phyloP scores from a whole-genome alignment of 2,888 invertebrate genomes.

The Alsophila aescularia region DNA sequence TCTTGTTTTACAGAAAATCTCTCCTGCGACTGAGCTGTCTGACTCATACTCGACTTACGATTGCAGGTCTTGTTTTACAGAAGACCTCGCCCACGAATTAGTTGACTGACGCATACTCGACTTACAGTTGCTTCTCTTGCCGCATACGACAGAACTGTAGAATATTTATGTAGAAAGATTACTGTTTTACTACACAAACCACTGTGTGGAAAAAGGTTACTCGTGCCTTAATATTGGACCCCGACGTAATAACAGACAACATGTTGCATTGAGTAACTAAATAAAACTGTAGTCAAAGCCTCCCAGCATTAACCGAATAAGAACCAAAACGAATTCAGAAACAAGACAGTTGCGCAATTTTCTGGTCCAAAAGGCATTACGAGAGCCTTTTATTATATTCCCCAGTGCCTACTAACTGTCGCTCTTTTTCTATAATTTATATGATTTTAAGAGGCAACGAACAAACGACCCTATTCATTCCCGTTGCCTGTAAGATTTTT shows the following conservation, averaged over 20 bases:
- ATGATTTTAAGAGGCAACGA: slow-evolving; percentile 52
- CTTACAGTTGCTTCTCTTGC: too few species aligned
- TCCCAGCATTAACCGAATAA: slow-evolving; percentile 36
- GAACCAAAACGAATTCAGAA: slow-evolving; percentile 46
- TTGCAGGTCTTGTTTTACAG: too few species aligned
- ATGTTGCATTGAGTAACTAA: slow-evolving; percentile 19
- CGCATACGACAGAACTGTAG: too few species aligned
- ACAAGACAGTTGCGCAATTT: slow-evolving; percentile 56
- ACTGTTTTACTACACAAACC: too few species aligned
- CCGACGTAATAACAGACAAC: slow-evolving; percentile 22
- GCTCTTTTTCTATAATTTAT: slow-evolving; percentile 55
- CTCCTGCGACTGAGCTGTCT: too few species aligned
- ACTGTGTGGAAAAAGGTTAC: not conserved
- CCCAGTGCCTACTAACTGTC: slow-evolving; percentile 39
- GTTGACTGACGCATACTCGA: too few species aligned
- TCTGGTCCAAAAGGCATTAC: slow-evolving; percentile 47
- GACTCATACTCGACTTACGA: too few species aligned
- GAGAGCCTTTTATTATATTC: slow-evolving; percentile 52
- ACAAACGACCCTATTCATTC: slow-evolving; percentile 58
- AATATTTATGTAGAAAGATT: too few species aligned
- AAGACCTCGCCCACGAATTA: too few species aligned
- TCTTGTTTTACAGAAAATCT: too few species aligned
- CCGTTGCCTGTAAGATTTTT: slow-evolving; percentile 36
- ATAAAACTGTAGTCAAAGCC: slow-evolving; percentile 28
- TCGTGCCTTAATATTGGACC: slow-evolving; percentile 2